Evolutionary conservation across 2,888 invertebrate species (phyloP).

Genomic region (Dusona sp.): DNA sequence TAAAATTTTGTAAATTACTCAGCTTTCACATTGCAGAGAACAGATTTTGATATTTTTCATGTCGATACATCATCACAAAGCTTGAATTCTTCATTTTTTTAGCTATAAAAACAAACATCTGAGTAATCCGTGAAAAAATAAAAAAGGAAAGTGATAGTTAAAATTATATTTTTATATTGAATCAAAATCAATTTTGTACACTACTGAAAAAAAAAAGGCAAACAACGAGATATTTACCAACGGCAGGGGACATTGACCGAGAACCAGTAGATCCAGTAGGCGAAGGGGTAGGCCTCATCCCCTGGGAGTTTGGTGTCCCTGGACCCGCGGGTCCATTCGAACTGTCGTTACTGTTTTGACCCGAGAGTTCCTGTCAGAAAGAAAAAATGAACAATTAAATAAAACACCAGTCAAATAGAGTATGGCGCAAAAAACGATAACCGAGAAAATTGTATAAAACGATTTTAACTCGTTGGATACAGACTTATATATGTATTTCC

Average conservation of each 20-base stretch:
- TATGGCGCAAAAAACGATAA: neutral
- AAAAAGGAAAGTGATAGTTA: neutral
- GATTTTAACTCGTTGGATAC: too few relatives aligned
- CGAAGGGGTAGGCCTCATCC: conserved; percentile 96
- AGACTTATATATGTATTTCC: neutral
- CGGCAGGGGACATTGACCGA: conserved; percentile 99
- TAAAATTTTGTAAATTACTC: neutral
- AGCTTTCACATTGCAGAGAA: neutral
- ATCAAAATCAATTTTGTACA: too few relatives aligned
- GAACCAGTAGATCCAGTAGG: conserved; percentile 97
- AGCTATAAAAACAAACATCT: neutral
- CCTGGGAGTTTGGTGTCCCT: conserved; percentile 90
- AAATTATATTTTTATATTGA: neutral
- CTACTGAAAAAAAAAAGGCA: neutral
- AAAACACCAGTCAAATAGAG: neutral
- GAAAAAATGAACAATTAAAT: conserved; percentile 23
- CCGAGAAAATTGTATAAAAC: neutral
- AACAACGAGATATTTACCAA: conserved; percentile 89
- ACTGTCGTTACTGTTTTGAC: conserved; percentile 94
- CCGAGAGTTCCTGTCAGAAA: conserved; percentile 91
- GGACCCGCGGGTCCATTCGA: conserved; percentile 89
- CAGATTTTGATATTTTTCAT: neutral
- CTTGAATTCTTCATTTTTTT: neutral
- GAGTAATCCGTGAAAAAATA: neutral
- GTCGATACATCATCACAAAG: neutral